Percentiles rank a stretch among this genome's conserved stretches.
Conservation (phyloP, 2,888 invertebrate genomes). For the Ophioninae sp. region DNA sequence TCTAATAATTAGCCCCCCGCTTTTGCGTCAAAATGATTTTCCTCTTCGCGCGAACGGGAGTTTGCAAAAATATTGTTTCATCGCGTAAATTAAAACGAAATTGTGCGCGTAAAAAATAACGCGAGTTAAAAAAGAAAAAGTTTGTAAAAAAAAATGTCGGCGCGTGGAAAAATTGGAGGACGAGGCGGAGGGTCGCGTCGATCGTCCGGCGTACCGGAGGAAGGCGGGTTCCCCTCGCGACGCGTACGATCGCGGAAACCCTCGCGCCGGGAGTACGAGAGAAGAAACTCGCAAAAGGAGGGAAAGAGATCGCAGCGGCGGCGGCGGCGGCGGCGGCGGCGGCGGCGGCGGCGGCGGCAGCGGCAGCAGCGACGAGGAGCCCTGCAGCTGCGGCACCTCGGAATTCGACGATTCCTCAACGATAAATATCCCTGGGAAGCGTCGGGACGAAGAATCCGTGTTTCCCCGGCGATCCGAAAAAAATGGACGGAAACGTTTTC, state of each 20-base stretch:
- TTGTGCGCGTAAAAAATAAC: too few species aligned
- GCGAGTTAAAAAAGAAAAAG: too few species aligned
- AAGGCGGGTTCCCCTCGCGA: constrained; percentile 5
- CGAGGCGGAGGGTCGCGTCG: background rate
- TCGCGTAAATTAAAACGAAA: too few species aligned
- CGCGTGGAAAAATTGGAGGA: constrained; percentile 44
- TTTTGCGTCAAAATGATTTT: too few species aligned
- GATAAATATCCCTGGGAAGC: background rate
- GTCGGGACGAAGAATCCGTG: constrained; percentile 4
- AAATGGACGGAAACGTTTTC: background rate
- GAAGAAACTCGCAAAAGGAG: background rate
- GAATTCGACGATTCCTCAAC: constrained; percentile 26
- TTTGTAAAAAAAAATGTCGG: too few species aligned
- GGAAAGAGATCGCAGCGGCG: constrained; percentile 5
- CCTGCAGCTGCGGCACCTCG: constrained; percentile 41
- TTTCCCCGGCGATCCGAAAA: background rate
- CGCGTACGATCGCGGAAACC: background rate
- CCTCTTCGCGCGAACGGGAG: too few species aligned
- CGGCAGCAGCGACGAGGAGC: constrained; percentile 44
- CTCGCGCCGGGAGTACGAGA: constrained; percentile 3
- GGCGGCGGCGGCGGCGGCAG: too few species aligned
- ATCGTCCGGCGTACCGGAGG: constrained; percentile 30
- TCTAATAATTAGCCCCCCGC: too few species aligned
- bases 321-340: too few species aligned
- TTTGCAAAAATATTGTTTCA: too few species aligned